Evolutionary conservation across 2,113 vertebrate genomes (phyloP).

Genomic region (Bubo scandiacus): DNA sequence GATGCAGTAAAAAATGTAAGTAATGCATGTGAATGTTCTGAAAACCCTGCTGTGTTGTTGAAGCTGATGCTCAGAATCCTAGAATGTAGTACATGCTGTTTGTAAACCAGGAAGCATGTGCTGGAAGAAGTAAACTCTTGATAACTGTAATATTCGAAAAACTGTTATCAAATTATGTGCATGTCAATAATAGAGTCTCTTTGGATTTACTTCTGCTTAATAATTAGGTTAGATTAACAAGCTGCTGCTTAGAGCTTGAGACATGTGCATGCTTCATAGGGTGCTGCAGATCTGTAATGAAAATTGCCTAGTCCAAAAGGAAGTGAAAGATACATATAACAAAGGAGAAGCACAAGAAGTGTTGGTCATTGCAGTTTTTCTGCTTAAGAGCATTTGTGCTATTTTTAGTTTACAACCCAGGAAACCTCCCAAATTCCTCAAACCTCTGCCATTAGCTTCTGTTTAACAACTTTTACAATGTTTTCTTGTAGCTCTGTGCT

Average conservation of each 20-base stretch:
- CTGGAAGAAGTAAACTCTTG: background rate
- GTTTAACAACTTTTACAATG: background rate
- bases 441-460: background rate
- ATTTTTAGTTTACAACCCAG: background rate
- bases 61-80: background rate
- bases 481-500: background rate
- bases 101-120: background rate
- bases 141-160: background rate
- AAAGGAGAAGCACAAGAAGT: background rate
- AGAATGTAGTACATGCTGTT: background rate
- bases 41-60: background rate
- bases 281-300: background rate
- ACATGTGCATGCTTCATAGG: background rate
- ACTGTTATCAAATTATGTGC: background rate
- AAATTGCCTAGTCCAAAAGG: background rate
- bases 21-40: background rate
- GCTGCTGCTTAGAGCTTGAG: background rate
- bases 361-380: background rate
- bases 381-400: background rate
- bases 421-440: background rate
- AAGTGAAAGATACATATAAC: background rate
- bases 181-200: background rate
- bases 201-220: background rate
- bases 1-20: constrained; percentile 97
- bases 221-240: background rate